Percentiles rank a stretch among this genome's conserved stretches.
phyloP scores from a whole-genome alignment of 2,888 invertebrate genomes.

The Apamea monoglypha region DNA sequence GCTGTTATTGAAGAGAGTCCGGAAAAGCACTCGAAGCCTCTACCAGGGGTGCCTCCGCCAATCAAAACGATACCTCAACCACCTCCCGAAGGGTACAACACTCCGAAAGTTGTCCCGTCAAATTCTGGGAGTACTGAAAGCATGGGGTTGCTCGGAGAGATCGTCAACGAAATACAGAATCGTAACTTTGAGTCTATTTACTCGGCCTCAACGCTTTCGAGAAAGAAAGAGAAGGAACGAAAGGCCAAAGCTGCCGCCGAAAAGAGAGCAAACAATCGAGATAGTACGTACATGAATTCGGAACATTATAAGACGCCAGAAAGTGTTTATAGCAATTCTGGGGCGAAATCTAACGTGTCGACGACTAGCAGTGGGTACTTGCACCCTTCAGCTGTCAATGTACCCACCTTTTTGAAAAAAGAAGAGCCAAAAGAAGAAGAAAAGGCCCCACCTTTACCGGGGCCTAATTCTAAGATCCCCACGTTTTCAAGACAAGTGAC shows the following conservation, averaged over 20 bases:
- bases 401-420: slow-evolving; percentile 87
- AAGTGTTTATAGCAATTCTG: slow-evolving; percentile 92
- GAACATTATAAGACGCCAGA: slow-evolving; percentile 91
- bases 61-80: slow-evolving; percentile 79
- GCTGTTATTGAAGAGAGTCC: slow-evolving; percentile 96
- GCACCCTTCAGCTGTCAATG: slow-evolving; percentile 93
- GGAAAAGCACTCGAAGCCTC: slow-evolving; percentile 83
- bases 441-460: slow-evolving; percentile 83
- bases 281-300: slow-evolving; percentile 91
- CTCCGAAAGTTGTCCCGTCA: slow-evolving; percentile 83
- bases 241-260: slow-evolving; percentile 73
- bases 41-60: slow-evolving; percentile 81
- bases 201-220: slow-evolving; percentile 93
- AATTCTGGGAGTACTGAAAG: slow-evolving; percentile 91
- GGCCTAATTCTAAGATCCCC: slow-evolving; percentile 87
- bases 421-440: slow-evolving; percentile 79
- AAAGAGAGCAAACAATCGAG: slow-evolving; percentile 73
- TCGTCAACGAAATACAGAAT: slow-evolving; percentile 96
- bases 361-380: slow-evolving; percentile 94
- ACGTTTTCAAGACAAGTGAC: slow-evolving; percentile 86
- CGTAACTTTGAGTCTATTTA: slow-evolving; percentile 97
- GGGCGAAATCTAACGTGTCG: slow-evolving; percentile 90
- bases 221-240: slow-evolving; percentile 89
- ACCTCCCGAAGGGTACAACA: slow-evolving; percentile 88
- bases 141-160: slow-evolving; percentile 95